Base-by-base conservation (phyloP, 1,140 invertebrate species). In the Zaprionus taronus region DNA sequence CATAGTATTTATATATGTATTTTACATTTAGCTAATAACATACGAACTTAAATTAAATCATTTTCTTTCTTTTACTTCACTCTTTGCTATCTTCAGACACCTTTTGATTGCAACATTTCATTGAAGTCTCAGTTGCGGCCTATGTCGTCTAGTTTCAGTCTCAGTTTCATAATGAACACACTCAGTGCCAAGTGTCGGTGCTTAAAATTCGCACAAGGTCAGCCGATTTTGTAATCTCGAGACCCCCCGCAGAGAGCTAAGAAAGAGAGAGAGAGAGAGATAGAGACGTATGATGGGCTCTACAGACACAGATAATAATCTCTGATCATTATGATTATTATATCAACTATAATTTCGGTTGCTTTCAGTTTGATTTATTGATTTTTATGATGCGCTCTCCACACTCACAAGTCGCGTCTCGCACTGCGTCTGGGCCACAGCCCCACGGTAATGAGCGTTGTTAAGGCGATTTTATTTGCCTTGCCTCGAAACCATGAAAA, bases 391-490 rank as follows among this genome's bases (percentile, higher is more conserved):
- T 75, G 41, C 26, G 57, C 41, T 26, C 9, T 47, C 20, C 9
- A 17, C 47, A 14, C n/a, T 44, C 47, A 49, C 17, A 7, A 31
- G 26, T 53, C 20, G 11, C 53, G 26, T 28, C n/a, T 60, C 49
- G 44, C 63, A 14, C n/a, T 41, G 9, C 1, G 11, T 58, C 24
- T 63, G 44, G 60, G 65, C 47, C 68, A 53, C 62, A 63, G 49
- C 49, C 49, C 56, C 65, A 53, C 53, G 60, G 73, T 68, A 76
- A 70, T 62, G 26, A 77, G 69, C 68, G 36, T 60, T 34, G 70
- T 76, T 82, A 82, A 83, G 79, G 66, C 67, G 72, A 80, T 77
- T 77, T 86, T 82, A 73, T 85, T 86, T 82, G 76, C 72, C 56
- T 77, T 71, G 72, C 80, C 66, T 61, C 77, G 76, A 71, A 72